Base-by-base conservation (phyloP, 2,113 vertebrate genomes). In the Dicentrarchus labrax region DNA sequence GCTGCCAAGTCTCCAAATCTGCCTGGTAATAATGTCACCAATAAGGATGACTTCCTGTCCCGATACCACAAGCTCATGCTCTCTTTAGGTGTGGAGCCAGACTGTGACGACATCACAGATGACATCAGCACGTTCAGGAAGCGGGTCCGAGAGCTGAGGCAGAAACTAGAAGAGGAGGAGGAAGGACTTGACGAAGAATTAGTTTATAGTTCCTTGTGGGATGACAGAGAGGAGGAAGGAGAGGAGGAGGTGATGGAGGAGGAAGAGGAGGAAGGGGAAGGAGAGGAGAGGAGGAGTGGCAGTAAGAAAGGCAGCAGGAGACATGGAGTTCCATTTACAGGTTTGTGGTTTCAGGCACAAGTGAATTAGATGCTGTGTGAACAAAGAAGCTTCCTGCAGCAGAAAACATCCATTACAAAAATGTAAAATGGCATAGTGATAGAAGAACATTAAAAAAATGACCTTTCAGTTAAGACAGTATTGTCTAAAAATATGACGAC, bases 61-160 rank as follows among this genome's bases (percentile, higher is more conserved):
- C 96, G 96, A 61, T 99, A 96, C 66, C 91, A 96, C 11, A 95
- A 96, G 72, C 96, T 99, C 76, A 97, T 99, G 90, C 92, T 93
- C 24, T 96, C 96, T 11, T 88, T 98, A 50, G 97, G 96, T 54
- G 94, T 93, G 38, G 96, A 95, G 64, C 69, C 92, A 0, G 85
- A 93, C 74, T 88, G 82, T 50, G 84, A 89, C 9, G 78, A 95
- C 90, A 9, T 59, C 86, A 75, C 70, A 48, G 88, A 78, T 0
- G 73, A 94, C 74, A 74, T 87, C 1, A 8, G 78, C 41, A 41
- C 61, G 2, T 93, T 89, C 86, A 82, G 90, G 90, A 82, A 21
- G 15, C 85, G 89, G 0, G 56, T 91, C 36, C 80, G 73, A 53
- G 72, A 45, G 0, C 79, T 95, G 60, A 89, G 80, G 80, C 78